Evolutionary conservation across 2,113 vertebrate genomes (phyloP).

Genomic region (Sylvilagus bachmani): DNA sequence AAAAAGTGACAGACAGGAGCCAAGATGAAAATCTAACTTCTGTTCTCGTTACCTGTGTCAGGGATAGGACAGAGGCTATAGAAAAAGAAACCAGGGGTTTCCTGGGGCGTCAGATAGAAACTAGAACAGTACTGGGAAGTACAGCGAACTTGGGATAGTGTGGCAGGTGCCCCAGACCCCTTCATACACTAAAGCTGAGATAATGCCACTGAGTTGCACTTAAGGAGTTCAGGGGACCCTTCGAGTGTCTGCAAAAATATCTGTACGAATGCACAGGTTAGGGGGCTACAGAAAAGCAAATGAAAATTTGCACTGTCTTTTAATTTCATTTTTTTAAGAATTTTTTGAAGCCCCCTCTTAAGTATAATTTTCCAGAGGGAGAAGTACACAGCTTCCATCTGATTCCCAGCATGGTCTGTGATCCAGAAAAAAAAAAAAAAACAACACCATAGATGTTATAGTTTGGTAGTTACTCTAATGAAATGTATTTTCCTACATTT

Average conservation of each 20-base stretch:
- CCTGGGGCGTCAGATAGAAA: neutral
- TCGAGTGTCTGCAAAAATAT: neutral
- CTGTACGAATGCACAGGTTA: neutral
- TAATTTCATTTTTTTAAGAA: too few relatives aligned
- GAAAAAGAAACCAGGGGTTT: neutral
- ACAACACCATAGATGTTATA: neutral
- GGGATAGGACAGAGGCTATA: neutral
- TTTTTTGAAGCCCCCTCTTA: too few relatives aligned
- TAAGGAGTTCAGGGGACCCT: neutral
- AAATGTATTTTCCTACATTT: neutral
- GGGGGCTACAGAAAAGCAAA: too few relatives aligned
- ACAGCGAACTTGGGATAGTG: neutral
- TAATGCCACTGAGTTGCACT: neutral
- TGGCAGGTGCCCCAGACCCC: neutral
- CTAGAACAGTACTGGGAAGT: neutral
- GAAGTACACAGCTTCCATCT: neutral
- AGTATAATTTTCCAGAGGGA: neutral
- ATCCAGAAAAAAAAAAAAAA: neutral
- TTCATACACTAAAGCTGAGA: neutral
- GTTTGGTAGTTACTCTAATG: constrained; percentile 8
- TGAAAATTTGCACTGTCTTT: too few relatives aligned
- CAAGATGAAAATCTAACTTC: constrained; percentile 31
- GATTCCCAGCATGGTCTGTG: neutral
- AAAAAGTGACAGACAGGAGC: neutral
- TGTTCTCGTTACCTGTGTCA: neutral